Conservation (phyloP, 2,797 vertebrate genomes). For the Aratinga solstitialis region DNA sequence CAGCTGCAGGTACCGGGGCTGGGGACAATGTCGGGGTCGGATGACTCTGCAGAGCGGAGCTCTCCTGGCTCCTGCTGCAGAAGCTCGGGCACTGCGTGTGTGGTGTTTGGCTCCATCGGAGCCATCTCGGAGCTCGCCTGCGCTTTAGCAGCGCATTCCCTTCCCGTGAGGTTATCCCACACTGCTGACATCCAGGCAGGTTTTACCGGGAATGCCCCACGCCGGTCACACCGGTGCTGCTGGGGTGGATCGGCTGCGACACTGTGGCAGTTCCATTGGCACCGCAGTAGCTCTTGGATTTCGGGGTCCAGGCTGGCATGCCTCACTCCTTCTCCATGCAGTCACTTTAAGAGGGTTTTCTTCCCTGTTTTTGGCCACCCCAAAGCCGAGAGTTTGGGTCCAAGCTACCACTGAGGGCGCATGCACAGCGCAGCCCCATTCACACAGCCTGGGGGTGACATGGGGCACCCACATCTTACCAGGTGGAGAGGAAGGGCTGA, state of each 20-base stretch:
- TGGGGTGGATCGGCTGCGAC: fast-evolving
- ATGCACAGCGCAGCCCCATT: background rate
- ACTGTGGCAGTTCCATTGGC: fast-evolving
- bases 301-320: background rate
- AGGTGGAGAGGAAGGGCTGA: background rate
- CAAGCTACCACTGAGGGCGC: fast-evolving
- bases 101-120: background rate
- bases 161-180: background rate
- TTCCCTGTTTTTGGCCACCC: background rate
- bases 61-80: background rate
- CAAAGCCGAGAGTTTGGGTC: fast-evolving
- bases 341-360: background rate
- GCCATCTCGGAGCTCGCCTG: background rate
- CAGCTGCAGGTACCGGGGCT: background rate
- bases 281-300: fast-evolving
- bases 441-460: background rate
- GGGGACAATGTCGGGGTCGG: background rate
- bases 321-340: fast-evolving
- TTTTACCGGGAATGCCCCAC: background rate
- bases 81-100: background rate
- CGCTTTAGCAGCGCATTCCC: background rate
- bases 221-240: fast-evolving
- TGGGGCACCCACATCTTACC: fast-evolving
- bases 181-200: background rate
- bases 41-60: slow-evolving; percentile 54